Conservation (phyloP, 23 tunicate species). For the Trididemnum miniatum region DNA sequence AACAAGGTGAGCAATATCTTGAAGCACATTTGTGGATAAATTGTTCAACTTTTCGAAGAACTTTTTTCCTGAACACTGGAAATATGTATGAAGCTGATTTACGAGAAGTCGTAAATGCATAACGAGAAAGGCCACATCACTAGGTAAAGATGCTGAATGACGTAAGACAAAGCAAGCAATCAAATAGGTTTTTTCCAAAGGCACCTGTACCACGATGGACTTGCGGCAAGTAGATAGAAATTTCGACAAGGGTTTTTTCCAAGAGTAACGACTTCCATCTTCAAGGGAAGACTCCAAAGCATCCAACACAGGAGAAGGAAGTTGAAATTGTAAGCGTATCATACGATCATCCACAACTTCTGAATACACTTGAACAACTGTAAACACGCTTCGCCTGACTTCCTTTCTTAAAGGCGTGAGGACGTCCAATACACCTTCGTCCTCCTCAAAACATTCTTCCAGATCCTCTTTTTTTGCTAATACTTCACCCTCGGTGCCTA, state of each 20-base stretch:
- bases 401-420: background rate
- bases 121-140: slow-evolving; percentile 43
- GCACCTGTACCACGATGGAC: slow-evolving; percentile 36
- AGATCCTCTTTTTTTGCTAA: background rate
- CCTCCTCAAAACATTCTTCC: slow-evolving; percentile 57
- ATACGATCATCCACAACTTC: slow-evolving; percentile 27
- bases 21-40: background rate
- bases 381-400: slow-evolving; percentile 20
- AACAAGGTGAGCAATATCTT: slow-evolving; percentile 19
- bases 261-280: background rate
- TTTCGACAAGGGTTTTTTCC: slow-evolving; percentile 27
- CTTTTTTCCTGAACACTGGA: slow-evolving; percentile 37
- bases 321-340: slow-evolving; percentile 42
- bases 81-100: slow-evolving; percentile 32
- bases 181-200: slow-evolving; percentile 59
- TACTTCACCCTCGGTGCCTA: background rate
- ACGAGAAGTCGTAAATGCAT: slow-evolving; percentile 35
- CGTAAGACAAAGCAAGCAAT: slow-evolving; percentile 40
- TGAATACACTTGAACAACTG: slow-evolving; percentile 63
- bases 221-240: slow-evolving; percentile 31
- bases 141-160: slow-evolving; percentile 41
- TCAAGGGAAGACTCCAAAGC: slow-evolving; percentile 58
- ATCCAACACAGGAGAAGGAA: slow-evolving; percentile 55
- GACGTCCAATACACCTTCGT: background rate
- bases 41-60: slow-evolving; percentile 31